phyloP scores from a whole-genome alignment of 2,797 vertebrate species.

The Muscicapa comitata region DNA sequence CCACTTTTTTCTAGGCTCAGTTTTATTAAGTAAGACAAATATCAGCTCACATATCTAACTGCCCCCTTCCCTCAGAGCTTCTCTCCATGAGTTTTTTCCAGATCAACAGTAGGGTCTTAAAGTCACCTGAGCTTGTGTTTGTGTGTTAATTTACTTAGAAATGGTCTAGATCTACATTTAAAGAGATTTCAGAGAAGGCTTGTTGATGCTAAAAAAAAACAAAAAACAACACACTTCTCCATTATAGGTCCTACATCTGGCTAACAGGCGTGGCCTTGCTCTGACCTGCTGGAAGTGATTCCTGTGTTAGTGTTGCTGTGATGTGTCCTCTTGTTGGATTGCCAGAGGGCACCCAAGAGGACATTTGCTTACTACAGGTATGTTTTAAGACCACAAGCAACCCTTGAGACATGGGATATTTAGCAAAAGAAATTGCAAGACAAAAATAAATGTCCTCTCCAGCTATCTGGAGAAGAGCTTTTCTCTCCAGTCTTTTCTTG shows the following conservation, averaged over 20 bases:
- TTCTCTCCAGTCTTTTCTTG: neutral
- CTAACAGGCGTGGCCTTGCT: neutral
- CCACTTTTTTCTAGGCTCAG: neutral
- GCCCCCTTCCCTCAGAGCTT: neutral
- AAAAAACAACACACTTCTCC: neutral
- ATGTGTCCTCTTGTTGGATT: neutral
- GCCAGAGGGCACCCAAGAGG: neutral
- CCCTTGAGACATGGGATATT: neutral
- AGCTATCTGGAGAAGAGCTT: neutral
- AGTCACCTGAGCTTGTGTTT: neutral
- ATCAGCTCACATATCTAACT: neutral
- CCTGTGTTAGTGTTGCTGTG: neutral
- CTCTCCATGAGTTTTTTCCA: neutral
- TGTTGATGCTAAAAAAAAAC: neutral
- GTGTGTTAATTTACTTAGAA: neutral
- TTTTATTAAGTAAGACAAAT: conserved; percentile 1
- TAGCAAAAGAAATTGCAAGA: neutral
- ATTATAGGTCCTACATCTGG: neutral
- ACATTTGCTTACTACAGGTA: neutral
- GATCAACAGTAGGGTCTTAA: neutral
- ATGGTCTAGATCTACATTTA: neutral
- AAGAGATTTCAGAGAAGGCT: neutral
- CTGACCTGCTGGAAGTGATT: neutral
- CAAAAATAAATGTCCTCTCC: neutral
- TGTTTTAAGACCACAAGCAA: neutral